Percentiles rank a stretch among this genome's conserved stretches.
Conservation (phyloP, 2,888 invertebrate genomes). For the Melanotus villosus region DNA sequence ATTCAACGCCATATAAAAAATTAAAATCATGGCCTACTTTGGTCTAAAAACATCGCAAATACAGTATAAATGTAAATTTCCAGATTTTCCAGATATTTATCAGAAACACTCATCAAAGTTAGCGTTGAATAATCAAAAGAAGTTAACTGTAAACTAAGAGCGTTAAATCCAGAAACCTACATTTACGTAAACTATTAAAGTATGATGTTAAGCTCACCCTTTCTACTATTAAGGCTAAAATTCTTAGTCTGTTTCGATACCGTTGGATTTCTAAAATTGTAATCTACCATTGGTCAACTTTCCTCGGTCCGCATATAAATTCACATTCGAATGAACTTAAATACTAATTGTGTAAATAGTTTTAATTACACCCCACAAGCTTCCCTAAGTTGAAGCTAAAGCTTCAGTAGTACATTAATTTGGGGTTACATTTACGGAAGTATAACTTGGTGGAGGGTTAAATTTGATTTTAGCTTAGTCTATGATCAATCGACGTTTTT, state of each 20-base stretch:
- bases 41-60: no score
- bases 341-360: neutral
- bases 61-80: no score
- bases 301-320: neutral
- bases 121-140: no score
- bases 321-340: neutral
- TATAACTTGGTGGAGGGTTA: constrained; percentile 1
- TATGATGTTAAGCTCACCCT: neutral
- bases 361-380: neutral
- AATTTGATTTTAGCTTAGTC: neutral
- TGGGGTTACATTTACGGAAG: constrained; percentile 1
- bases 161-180: no score
- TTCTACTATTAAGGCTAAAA: neutral
- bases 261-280: neutral
- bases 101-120: no score
- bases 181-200: no score
- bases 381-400: neutral
- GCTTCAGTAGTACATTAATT: neutral
- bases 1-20: no score
- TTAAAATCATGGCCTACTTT: no score
- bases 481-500: neutral
- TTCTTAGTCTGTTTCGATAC: neutral
- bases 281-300: neutral
- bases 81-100: no score
- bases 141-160: no score